A percentile compares a stretch with the other conserved stretches of the same genome.
Conservation (phyloP, 2,797 vertebrate genomes). For the Trichosurus vulpecula region DNA sequence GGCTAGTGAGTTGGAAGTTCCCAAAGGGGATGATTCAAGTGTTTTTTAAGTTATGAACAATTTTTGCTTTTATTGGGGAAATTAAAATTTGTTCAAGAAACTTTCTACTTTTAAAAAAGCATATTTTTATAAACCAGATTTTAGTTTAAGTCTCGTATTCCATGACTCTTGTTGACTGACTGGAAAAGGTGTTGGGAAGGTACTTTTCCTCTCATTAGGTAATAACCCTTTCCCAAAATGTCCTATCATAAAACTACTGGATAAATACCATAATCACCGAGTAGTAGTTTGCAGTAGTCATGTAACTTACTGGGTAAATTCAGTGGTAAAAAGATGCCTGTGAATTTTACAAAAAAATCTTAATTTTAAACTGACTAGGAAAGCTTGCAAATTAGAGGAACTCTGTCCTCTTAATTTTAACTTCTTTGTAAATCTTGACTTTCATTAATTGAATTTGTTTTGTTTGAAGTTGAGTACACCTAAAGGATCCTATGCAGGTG, state of each 20-base stretch:
- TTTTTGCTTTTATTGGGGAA: not conserved
- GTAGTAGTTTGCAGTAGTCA: not conserved
- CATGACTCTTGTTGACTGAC: not conserved
- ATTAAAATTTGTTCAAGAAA: not conserved
- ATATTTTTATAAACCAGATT: not conserved
- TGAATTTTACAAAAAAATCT: not conserved
- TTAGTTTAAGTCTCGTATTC: not conserved
- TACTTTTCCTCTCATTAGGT: not conserved
- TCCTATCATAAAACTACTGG: not conserved
- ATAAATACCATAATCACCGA: not conserved
- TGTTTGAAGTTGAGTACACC: not conserved
- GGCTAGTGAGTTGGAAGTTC: not conserved
- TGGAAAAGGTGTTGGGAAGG: not conserved
- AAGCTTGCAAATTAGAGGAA: not conserved
- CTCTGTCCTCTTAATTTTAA: not conserved
- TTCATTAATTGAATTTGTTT: not conserved
- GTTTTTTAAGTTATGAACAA: not conserved
- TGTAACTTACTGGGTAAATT: not conserved
- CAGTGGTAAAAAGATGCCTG: not conserved
- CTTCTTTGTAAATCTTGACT: not conserved
- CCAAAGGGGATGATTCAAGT: not conserved
- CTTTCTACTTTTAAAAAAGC: not conserved
- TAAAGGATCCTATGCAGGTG: not conserved
- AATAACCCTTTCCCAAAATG: not conserved
- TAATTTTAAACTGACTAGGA: not conserved